A percentile compares a stretch with the other conserved stretches of the same genome.
Evolutionary conservation across 2,888 invertebrate genomes (phyloP).

Genomic region (Drosophila quinaria): DNA sequence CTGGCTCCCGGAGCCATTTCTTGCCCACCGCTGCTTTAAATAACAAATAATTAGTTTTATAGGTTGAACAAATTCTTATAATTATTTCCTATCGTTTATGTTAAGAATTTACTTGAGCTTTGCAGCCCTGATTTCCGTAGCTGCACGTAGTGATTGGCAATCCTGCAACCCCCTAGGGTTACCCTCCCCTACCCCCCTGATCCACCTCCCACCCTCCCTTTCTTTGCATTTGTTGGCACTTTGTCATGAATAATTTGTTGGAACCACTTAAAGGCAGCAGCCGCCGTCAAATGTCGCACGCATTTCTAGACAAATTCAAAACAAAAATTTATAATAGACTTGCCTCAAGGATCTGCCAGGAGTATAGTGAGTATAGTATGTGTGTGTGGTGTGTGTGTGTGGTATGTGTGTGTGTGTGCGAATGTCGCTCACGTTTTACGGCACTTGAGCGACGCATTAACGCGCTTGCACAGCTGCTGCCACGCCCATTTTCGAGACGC

Average conservation of each 20-base stretch:
- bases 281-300: conserved; percentile 66
- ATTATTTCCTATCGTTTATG: not conserved
- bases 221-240: conserved; percentile 50
- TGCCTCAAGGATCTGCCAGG: conserved; percentile 15
- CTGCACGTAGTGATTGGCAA: conserved; percentile 32
- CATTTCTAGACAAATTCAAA: conserved; percentile 76
- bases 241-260: conserved; percentile 77
- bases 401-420: conserved; percentile 35
- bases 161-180: conserved; percentile 25
- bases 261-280: conserved; percentile 74
- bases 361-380: not conserved
- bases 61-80: no score
- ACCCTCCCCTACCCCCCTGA: no score
- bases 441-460: conserved; percentile 82
- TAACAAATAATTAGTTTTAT: no score
- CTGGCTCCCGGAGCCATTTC: no score
- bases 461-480: conserved; percentile 75
- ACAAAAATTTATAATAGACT: conserved; percentile 77
- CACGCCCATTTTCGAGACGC: conserved; percentile 42
- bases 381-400: conserved; percentile 5
- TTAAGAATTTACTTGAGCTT: not conserved
- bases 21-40: no score
- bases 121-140: conserved; percentile 20
- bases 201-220: no score
- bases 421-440: conserved; percentile 78